Evolutionary conservation across 2,113 vertebrate genomes (phyloP).

Genomic region (Beaufortia kweichowensis): DNA sequence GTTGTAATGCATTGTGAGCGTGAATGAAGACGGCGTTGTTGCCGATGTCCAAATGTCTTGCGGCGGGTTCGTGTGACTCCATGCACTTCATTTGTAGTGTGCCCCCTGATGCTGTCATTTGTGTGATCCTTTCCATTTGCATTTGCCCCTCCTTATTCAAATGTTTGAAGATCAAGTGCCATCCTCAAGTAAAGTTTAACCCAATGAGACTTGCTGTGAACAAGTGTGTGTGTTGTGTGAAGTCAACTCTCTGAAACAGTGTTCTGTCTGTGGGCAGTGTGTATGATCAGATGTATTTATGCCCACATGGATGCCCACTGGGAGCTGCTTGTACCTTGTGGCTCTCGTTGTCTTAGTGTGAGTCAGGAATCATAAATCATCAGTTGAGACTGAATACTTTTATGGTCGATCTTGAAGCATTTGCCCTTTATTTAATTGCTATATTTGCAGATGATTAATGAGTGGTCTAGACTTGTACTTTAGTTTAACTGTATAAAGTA

Average conservation of each 20-base stretch:
- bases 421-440: background rate
- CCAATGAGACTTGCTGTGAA: constrained; percentile 1
- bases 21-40: background rate
- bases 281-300: constrained; percentile 23
- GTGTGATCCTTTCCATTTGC: background rate
- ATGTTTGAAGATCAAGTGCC: constrained; percentile 11
- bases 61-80: background rate
- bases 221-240: constrained; percentile 9
- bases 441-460: background rate
- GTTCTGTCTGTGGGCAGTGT: constrained; percentile 19
- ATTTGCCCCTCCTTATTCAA: constrained; percentile 13
- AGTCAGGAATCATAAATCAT: background rate
- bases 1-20: constrained; percentile 45
- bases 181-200: constrained; percentile 35
- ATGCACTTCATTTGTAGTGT: background rate
- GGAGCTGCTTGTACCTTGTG: constrained; percentile 4
- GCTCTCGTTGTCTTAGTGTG: background rate
- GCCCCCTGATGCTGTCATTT: constrained; percentile 2
- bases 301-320: constrained; percentile 30
- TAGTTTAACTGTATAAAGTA: background rate
- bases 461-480: constrained; percentile 22
- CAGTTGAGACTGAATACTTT: background rate
- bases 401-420: background rate
- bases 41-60: constrained; percentile 15
- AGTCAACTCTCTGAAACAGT: constrained; percentile 11